Conservation (phyloP, 2,888 invertebrate genomes). For the Himalopsyche kuldschensis region DNA sequence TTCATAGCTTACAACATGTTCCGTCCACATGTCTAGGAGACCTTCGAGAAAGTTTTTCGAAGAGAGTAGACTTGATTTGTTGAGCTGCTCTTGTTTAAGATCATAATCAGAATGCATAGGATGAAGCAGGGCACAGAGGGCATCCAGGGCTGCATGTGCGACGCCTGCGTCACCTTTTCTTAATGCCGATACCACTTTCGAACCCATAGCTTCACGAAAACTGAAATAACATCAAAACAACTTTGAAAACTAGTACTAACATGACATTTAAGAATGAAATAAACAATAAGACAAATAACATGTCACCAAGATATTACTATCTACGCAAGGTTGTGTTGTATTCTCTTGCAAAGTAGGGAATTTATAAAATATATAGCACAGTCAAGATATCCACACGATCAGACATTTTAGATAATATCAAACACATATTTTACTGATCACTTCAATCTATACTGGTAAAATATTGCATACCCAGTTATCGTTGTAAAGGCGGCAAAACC, state of each 20-base stretch:
- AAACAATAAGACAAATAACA: too few species aligned
- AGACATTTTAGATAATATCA: too few species aligned
- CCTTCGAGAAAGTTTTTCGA: slow-evolving; percentile 90
- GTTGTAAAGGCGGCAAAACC: slow-evolving; percentile 96
- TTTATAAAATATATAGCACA: too few species aligned
- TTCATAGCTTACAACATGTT: slow-evolving; percentile 76
- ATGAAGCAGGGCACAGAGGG: slow-evolving; percentile 96
- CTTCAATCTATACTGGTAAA: background rate
- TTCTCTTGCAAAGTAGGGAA: too few species aligned
- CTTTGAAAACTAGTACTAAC: too few species aligned
- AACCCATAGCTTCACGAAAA: slow-evolving; percentile 93
- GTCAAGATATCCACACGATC: too few species aligned
- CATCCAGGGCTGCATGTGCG: slow-evolving; percentile 95
- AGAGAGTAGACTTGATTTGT: slow-evolving; percentile 93
- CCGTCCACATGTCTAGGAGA: slow-evolving; percentile 91
- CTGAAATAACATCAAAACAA: slow-evolving; percentile 51
- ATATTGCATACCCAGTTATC: slow-evolving; percentile 69
- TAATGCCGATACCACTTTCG: slow-evolving; percentile 87
- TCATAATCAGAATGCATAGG: slow-evolving; percentile 98
- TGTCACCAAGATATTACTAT: too few species aligned
- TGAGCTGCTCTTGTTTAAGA: slow-evolving; percentile 94
- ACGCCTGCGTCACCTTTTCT: slow-evolving; percentile 86
- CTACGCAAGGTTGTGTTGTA: too few species aligned
- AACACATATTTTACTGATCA: too few species aligned
- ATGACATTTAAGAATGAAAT: too few species aligned